These are phyloP conservation scores for Micronycteris hirsuta DNA, from an alignment of 2,113 vertebrate genomes.

Conservation along the genomic window DNA sequence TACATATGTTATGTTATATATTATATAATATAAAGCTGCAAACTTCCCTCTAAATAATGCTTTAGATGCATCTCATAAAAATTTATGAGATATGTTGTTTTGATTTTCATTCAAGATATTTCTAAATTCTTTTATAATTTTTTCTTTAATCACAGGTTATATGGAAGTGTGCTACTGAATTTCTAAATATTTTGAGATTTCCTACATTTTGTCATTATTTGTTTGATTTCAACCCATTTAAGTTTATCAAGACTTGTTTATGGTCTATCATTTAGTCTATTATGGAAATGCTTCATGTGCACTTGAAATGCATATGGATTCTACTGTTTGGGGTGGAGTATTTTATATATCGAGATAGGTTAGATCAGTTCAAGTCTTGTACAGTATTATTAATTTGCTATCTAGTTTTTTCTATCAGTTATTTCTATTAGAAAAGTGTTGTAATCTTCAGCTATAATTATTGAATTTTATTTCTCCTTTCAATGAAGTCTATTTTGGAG, in stretches of 20 bases:
- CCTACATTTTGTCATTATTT: background rate
- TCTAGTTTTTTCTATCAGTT: background rate
- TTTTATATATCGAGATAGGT: background rate
- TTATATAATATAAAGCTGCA: background rate
- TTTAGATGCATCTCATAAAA: background rate
- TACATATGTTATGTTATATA: no score
- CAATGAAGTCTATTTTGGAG: background rate
- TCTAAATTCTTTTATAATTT: background rate
- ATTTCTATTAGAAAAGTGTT: background rate
- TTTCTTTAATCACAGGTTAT: background rate
- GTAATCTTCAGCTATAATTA: background rate
- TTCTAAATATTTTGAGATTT: background rate
- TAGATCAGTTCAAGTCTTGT: background rate
- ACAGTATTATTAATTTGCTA: background rate
- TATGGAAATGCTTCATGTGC: no score
- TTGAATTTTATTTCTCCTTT: background rate
- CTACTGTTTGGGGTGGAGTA: background rate
- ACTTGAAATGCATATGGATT: no score
- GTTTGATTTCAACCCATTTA: background rate
- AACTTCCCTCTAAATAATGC: background rate
- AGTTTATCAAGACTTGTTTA: background rate
- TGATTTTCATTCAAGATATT: background rate
- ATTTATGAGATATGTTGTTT: background rate
- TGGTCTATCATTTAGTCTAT: background rate
- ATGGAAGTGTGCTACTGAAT: background rate